phyloP scores from a whole-genome alignment of 1,140 invertebrate genomes.

The Leptoteleia sp. region DNA sequence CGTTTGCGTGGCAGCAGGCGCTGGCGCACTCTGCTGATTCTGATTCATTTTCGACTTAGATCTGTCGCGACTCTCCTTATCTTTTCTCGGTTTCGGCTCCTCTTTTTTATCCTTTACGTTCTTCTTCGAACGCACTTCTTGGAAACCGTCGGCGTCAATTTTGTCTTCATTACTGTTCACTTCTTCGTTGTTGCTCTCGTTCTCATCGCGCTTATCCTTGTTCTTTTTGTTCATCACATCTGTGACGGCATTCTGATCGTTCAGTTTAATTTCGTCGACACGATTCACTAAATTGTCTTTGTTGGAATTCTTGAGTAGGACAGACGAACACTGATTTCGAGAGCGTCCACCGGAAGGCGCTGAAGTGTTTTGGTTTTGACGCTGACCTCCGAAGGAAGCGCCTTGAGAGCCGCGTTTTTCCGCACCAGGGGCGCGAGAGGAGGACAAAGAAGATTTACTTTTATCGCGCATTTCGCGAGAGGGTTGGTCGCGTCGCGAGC shows the following conservation, averaged over 20 bases:
- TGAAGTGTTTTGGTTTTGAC: conserved; percentile 69
- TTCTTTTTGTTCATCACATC: conserved; percentile 83
- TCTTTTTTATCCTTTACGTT: conserved; percentile 85
- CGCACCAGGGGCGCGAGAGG: conserved; percentile 74
- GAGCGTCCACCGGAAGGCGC: conserved; percentile 70
- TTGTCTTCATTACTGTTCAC: conserved; percentile 74
- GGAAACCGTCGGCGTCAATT: conserved; percentile 80
- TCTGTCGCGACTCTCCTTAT: conserved; percentile 78
- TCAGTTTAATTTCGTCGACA: conserved; percentile 83
- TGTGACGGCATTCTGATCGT: conserved; percentile 82
- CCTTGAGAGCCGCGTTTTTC: conserved; percentile 77
- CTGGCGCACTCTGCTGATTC: conserved; percentile 31
- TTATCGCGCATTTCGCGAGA: conserved; percentile 69
- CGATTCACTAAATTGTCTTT: conserved; percentile 82
- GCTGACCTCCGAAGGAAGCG: conserved; percentile 65
- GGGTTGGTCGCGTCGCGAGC: conserved; percentile 67
- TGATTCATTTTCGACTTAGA: conserved; percentile 77
- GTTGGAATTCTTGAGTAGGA: conserved; percentile 59
- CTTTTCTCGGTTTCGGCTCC: conserved; percentile 79
- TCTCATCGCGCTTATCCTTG: conserved; percentile 71
- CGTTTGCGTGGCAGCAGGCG: conserved; percentile 63
- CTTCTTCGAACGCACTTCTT: conserved; percentile 91
- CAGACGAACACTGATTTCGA: conserved; percentile 71
- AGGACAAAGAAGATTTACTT: conserved; percentile 69
- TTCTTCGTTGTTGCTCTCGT: conserved; percentile 79